phyloP scores from a whole-genome alignment of 2,888 invertebrate species.

The Agonopterix arenella region DNA sequence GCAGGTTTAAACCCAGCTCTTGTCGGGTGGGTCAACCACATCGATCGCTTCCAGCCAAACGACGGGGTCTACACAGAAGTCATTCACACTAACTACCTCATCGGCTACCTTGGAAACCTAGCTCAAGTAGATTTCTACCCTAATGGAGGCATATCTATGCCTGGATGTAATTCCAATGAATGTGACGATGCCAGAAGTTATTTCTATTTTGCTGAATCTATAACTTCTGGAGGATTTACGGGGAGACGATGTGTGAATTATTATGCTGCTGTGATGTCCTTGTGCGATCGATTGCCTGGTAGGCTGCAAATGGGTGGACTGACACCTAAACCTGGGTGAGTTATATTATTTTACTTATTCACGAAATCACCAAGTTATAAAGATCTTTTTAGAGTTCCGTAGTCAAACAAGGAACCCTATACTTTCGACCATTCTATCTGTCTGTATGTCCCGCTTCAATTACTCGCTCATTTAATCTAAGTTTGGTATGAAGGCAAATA shows the following conservation, averaged over 20 bases:
- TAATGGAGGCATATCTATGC: conserved; percentile 51
- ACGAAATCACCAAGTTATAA: no score
- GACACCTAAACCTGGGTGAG: conserved; percentile 45
- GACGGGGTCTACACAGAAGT: conserved; percentile 53
- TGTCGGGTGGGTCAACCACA: conserved; percentile 47
- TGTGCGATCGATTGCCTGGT: conserved; percentile 32
- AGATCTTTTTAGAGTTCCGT: no score
- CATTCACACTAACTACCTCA: conserved; percentile 48
- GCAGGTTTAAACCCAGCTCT: conserved; percentile 48
- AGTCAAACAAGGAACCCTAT: no score
- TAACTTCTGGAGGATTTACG: conserved; percentile 39
- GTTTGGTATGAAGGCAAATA: no score
- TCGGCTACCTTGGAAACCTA: conserved; percentile 40
- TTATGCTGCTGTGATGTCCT: conserved; percentile 34
- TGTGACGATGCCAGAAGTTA: conserved; percentile 46
- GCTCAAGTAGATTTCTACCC: conserved; percentile 54
- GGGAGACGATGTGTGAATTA: conserved; percentile 45
- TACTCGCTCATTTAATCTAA: no score
- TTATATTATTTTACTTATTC: not conserved
- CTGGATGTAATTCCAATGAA: conserved; percentile 43
- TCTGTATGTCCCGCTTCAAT: no score
- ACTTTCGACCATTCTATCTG: no score
- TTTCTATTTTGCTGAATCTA: conserved; percentile 48
- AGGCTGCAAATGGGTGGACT: conserved; percentile 49
- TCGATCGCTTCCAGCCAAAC: conserved; percentile 35